Evolutionary conservation across 2,888 invertebrate genomes (phyloP).

Genomic region (Diaprepes abbreviatus): DNA sequence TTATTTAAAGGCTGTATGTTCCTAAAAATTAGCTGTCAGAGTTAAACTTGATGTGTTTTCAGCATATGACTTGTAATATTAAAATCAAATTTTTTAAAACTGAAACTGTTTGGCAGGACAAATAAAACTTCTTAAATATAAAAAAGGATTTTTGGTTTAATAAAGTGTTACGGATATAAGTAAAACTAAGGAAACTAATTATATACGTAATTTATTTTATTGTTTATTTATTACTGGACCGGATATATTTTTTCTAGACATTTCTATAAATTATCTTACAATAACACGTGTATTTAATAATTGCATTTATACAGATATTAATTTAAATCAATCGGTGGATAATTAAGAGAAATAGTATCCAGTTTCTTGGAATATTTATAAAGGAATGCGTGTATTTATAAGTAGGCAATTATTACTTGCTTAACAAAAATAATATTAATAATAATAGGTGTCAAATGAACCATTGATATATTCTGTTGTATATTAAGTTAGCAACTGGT

Average conservation of each 20-base stretch:
- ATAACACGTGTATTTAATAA: not conserved
- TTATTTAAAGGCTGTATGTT: too few species aligned
- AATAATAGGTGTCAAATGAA: not conserved
- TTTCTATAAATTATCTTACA: not conserved
- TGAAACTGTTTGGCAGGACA: too few species aligned
- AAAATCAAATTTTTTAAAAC: too few species aligned
- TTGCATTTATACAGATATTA: not conserved
- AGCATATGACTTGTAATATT: too few species aligned
- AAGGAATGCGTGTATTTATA: not conserved
- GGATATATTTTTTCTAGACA: not conserved
- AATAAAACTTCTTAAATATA: too few species aligned
- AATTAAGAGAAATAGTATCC: not conserved
- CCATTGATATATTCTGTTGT: not conserved
- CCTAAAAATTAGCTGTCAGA: too few species aligned
- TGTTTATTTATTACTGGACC: not conserved
- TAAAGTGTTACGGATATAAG: too few species aligned
- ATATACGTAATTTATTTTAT: not conserved
- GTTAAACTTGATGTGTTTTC: too few species aligned
- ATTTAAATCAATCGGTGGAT: not conserved
- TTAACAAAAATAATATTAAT: not conserved
- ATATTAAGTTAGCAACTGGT: not conserved
- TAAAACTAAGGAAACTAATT: too few species aligned
- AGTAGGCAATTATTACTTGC: not conserved
- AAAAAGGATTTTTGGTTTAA: too few species aligned
- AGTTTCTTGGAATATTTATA: not conserved